Percentiles rank a stretch among this genome's conserved stretches.
Evolutionary conservation across 2,113 vertebrate species (phyloP).

Genomic region (Eudyptes chrysolophus): DNA sequence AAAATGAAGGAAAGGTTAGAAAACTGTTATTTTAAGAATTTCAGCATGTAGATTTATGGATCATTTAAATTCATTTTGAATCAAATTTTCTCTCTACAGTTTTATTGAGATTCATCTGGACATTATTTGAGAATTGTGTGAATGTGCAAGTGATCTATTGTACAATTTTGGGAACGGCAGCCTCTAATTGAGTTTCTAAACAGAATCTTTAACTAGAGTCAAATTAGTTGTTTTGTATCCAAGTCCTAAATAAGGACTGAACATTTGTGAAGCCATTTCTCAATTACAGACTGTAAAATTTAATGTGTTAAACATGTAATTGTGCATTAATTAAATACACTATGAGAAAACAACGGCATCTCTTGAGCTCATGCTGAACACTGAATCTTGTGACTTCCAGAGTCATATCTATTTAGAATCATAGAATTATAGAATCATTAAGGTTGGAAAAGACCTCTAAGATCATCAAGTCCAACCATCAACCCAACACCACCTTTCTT

Average conservation of each 20-base stretch:
- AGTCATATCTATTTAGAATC: background rate
- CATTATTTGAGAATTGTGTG: background rate
- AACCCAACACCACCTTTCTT: no score
- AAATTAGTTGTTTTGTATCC: background rate
- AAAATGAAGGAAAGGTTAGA: background rate
- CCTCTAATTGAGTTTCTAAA: background rate
- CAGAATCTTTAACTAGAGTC: background rate
- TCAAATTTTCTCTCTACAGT: background rate
- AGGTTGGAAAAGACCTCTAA: no score
- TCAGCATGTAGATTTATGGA: background rate
- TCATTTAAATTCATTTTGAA: background rate
- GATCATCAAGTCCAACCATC: no score
- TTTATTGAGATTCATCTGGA: background rate
- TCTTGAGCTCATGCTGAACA: background rate
- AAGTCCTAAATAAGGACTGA: background rate
- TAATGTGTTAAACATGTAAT: accelerated
- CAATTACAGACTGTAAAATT: background rate
- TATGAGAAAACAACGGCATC: background rate
- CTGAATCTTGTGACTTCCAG: background rate
- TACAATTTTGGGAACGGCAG: background rate
- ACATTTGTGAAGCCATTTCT: background rate
- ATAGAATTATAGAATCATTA: no score
- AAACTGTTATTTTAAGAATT: background rate
- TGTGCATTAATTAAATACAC: background rate
- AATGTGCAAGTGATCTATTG: background rate